These are phyloP conservation scores for Eumacrocentrus americanus DNA, from an alignment of 2,888 invertebrate species.

Conservation along the genomic window DNA sequence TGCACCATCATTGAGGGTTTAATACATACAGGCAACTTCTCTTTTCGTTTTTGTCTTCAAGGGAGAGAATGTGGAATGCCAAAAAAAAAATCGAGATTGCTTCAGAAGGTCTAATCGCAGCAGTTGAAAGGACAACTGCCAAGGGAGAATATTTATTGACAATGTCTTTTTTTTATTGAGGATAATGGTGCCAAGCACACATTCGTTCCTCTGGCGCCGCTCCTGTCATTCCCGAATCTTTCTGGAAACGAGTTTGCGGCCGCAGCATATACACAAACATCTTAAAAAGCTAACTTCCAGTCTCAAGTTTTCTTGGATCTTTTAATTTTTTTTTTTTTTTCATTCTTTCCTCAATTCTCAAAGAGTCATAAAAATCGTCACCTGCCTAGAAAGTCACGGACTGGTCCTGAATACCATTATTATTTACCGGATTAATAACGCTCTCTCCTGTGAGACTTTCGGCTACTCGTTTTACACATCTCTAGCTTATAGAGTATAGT, in stretches of 20 bases:
- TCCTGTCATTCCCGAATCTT: neutral
- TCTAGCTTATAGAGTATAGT: neutral
- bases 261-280: neutral
- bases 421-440: neutral
- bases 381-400: neutral
- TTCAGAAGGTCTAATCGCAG: slow-evolving; percentile 9
- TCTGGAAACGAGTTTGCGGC: neutral
- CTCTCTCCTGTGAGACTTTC: neutral
- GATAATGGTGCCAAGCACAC: neutral
- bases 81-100: too few relatives aligned
- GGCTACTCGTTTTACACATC: slow-evolving; percentile 19
- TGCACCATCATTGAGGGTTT: neutral
- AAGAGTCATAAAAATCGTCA: slow-evolving; percentile 3
- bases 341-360: too few relatives aligned
- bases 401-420: slow-evolving; percentile 6
- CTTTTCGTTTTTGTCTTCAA: slow-evolving; percentile 11
- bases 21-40: too few relatives aligned
- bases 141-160: slow-evolving; percentile 11
- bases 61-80: slow-evolving; percentile 3
- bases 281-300: neutral
- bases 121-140: slow-evolving; percentile 14
- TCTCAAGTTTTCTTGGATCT: neutral
- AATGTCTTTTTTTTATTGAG: neutral
- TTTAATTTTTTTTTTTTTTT: too few relatives aligned
- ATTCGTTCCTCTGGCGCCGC: neutral